Conservation (phyloP, 2,888 invertebrate genomes). For the Scrobipalpa costella region DNA sequence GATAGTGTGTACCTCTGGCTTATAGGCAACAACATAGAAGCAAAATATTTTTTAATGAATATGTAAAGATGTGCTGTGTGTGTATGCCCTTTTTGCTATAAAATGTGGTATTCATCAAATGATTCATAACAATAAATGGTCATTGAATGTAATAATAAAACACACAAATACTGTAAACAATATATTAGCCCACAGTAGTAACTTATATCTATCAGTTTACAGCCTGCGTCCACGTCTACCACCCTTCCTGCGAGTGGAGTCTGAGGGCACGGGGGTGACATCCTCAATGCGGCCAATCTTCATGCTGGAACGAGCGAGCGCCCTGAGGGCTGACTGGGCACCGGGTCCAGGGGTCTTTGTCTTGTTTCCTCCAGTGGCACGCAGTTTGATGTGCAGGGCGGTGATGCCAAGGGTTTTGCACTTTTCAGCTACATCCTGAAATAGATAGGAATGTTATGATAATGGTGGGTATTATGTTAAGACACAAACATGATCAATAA, state of each 20-base stretch:
- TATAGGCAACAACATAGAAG: too few species aligned
- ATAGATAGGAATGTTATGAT: conserved; percentile 16
- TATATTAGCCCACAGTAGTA: conserved; percentile 75
- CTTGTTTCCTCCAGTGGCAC: conserved; percentile 99
- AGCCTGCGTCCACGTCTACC: conserved; percentile 99
- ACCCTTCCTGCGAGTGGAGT: conserved; percentile 99
- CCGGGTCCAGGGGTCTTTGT: conserved; percentile 99
- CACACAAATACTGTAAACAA: conserved; percentile 56
- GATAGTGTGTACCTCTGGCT: too few species aligned
- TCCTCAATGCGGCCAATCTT: conserved; percentile 99
- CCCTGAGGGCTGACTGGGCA: conserved; percentile 98
- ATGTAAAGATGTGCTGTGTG: too few species aligned
- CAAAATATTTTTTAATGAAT: too few species aligned
- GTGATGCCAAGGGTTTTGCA: conserved; percentile 98
- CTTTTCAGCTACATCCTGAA: conserved; percentile 98
- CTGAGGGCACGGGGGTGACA: conserved; percentile 99
- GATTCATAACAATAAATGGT: too few species aligned
- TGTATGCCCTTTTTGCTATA: too few species aligned
- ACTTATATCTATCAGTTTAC: conserved; percentile 84
- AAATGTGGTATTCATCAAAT: too few species aligned
- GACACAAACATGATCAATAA: too few species aligned
- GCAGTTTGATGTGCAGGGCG: conserved; percentile 98
- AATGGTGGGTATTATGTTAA: too few species aligned
- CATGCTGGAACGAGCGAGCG: conserved; percentile 99
- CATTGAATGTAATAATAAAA: conserved; percentile 45